Conservation (phyloP, 2,797 vertebrate species). For the Pseudocheirus occidentalis region DNA sequence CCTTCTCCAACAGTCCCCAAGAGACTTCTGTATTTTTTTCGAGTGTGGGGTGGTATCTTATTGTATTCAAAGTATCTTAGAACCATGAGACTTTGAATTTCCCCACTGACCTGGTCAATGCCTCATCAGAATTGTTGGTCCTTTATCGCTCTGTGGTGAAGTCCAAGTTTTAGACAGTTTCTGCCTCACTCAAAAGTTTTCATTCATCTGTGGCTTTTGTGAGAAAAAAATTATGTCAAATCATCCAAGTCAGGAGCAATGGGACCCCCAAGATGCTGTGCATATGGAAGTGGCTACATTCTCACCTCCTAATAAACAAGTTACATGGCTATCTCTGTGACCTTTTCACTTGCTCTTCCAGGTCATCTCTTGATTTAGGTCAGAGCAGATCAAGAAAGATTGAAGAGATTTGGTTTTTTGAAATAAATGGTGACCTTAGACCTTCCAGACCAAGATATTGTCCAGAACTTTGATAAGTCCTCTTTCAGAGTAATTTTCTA, state of each 20-base stretch:
- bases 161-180: not conserved
- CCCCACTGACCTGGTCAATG: not conserved
- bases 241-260: not conserved
- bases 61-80: not conserved
- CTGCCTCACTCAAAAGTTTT: not conserved
- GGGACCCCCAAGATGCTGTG: not conserved
- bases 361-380: not conserved
- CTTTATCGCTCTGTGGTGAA: not conserved
- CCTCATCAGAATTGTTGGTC: not conserved
- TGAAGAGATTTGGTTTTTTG: not conserved
- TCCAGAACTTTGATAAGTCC: not conserved
- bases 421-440: not conserved
- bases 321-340: not conserved
- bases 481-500: not conserved
- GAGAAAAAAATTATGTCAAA: not conserved
- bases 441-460: not conserved
- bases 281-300: not conserved
- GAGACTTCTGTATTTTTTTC: not conserved
- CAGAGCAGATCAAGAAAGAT: not conserved
- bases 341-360: not conserved
- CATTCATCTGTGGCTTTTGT: not conserved
- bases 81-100: not conserved
- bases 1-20: not conserved
- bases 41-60: not conserved
- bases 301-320: not conserved